A percentile compares a stretch with the other conserved stretches of the same genome.
Evolutionary conservation across 2,113 vertebrate genomes (phyloP).

Genomic region (Poicephalus gulielmi): DNA sequence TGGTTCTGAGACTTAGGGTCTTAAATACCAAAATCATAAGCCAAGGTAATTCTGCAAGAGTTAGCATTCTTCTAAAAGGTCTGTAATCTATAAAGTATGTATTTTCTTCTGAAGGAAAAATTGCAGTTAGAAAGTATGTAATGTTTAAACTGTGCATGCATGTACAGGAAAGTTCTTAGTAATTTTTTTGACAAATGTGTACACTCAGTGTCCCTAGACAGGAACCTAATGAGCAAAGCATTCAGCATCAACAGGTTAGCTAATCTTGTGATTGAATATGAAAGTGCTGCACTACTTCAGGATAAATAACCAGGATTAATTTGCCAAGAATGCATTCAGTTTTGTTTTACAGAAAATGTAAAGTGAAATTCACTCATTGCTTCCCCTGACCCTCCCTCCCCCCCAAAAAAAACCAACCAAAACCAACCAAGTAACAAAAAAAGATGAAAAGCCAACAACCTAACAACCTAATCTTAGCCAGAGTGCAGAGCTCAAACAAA

Average conservation of each 20-base stretch:
- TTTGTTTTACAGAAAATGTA: neutral
- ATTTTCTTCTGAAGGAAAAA: neutral
- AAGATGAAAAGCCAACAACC: neutral
- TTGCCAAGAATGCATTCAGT: slow-evolving; percentile 7
- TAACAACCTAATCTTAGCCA: neutral
- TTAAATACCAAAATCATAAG: neutral
- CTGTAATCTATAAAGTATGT: neutral
- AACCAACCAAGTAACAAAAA: neutral
- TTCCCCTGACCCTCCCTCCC: neutral
- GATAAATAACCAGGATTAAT: slow-evolving; percentile 39
- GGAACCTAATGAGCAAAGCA: slow-evolving; percentile 38
- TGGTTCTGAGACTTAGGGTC: neutral
- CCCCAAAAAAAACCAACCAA: neutral
- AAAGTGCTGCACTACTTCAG: neutral
- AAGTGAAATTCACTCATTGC: neutral
- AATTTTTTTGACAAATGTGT: slow-evolving; percentile 49
- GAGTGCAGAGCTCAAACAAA: neutral
- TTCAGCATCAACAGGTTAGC: slow-evolving; percentile 58
- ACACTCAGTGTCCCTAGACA: slow-evolving; percentile 16
- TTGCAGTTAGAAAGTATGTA: neutral
- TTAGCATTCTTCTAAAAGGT: neutral
- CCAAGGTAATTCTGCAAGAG: neutral
- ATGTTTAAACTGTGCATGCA: neutral
- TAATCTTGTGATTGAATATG: slow-evolving; percentile 36
- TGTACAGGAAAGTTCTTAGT: slow-evolving; percentile 15